Percentiles rank a stretch among this genome's conserved stretches.
phyloP scores from a whole-genome alignment of 2,888 invertebrate species.

The Acanthosepion lycidas region DNA sequence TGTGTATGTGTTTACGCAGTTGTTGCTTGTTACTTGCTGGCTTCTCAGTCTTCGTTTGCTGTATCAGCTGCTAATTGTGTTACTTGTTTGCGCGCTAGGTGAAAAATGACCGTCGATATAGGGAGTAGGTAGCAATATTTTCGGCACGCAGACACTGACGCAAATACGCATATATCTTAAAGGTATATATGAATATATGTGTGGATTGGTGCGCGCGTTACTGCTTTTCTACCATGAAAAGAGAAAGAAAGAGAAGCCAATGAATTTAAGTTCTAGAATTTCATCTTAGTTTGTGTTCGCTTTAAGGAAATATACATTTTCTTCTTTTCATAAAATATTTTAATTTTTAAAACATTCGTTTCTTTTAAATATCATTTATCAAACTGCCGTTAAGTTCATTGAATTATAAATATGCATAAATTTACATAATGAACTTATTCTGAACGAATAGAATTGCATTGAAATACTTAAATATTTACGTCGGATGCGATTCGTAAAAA shows the following conservation, averaged over 20 bases:
- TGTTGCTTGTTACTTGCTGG: not conserved
- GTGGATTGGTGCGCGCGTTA: not conserved
- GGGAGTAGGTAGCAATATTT: not conserved
- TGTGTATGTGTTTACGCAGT: slow-evolving; percentile 33
- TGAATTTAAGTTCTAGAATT: not conserved
- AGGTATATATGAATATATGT: not conserved
- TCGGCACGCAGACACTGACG: not conserved
- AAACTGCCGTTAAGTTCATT: too few relatives aligned
- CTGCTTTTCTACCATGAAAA: not conserved
- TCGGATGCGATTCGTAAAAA: too few relatives aligned
- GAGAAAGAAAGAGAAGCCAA: not conserved
- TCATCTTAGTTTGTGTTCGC: too few relatives aligned
- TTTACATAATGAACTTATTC: too few relatives aligned
- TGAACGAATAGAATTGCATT: too few relatives aligned
- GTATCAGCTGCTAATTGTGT: not conserved
- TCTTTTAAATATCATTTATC: too few relatives aligned
- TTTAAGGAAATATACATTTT: too few relatives aligned
- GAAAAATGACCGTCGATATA: not conserved
- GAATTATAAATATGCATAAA: too few relatives aligned
- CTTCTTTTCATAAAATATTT: too few relatives aligned
- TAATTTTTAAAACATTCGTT: too few relatives aligned
- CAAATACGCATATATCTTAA: not conserved
- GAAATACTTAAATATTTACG: too few relatives aligned
- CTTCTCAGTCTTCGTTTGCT: not conserved
- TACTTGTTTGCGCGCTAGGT: not conserved